Evolutionary conservation across 2,113 vertebrate species (phyloP).

Genomic region (Neolamprologus toae): DNA sequence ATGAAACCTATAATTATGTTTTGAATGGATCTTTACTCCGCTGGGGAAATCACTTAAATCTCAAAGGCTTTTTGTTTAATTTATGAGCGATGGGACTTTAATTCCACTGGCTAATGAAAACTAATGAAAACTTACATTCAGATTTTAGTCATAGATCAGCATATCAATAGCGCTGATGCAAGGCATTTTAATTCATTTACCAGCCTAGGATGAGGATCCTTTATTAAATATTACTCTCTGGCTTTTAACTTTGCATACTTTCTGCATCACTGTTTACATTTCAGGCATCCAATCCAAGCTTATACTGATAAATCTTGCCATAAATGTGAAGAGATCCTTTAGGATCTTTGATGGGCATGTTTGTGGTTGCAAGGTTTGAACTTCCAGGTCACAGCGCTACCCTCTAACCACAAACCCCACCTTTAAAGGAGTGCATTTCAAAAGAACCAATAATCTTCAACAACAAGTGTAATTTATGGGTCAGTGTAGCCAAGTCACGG

Average conservation of each 20-base stretch:
- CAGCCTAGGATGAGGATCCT: not conserved
- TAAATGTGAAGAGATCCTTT: not conserved
- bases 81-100: slow-evolving; percentile 44
- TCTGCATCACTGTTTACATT: not conserved
- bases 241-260: not conserved
- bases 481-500: slow-evolving; percentile 27
- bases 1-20: slow-evolving; percentile 38
- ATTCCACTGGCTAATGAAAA: slow-evolving; percentile 39
- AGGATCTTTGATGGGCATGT: not conserved
- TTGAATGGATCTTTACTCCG: slow-evolving; percentile 27
- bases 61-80: slow-evolving; percentile 38
- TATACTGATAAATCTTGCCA: not conserved
- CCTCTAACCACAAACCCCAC: not conserved
- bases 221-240: not conserved
- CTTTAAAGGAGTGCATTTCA: not conserved
- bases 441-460: slow-evolving; percentile 1
- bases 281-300: not conserved
- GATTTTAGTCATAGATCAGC: slow-evolving; percentile 25
- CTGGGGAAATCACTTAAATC: slow-evolving; percentile 44
- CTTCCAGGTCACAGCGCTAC: not conserved
- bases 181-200: slow-evolving; percentile 1
- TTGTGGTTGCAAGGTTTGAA: not conserved
- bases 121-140: slow-evolving; percentile 40
- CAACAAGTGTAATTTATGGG: slow-evolving; percentile 32
- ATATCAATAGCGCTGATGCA: slow-evolving; percentile 11